Evolutionary conservation across 2,888 invertebrate species (phyloP).

Genomic region (Drosophila fungiperda): DNA sequence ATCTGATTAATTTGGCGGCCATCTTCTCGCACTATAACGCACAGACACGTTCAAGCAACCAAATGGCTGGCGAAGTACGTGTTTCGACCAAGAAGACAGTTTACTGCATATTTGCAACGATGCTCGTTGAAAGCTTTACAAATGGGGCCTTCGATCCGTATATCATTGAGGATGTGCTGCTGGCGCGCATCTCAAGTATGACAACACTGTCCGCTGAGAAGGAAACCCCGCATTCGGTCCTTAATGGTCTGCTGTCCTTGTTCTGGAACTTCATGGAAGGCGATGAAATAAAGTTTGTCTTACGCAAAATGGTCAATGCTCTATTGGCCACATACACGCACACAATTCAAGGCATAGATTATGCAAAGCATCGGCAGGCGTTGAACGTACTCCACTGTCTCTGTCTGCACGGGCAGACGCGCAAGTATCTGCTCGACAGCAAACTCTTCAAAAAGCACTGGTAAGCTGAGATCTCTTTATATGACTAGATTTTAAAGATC

Average conservation of each 20-base stretch:
- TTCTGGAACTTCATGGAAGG: conserved; percentile 84
- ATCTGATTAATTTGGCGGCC: conserved; percentile 81
- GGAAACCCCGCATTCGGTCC: conserved; percentile 76
- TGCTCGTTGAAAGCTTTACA: conserved; percentile 88
- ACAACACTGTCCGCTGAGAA: conserved; percentile 66
- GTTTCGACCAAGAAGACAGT: conserved; percentile 85
- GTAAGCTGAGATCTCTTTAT: conserved; percentile 62
- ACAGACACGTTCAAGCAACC: conserved; percentile 27
- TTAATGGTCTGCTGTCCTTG: conserved; percentile 81
- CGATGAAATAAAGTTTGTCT: conserved; percentile 82
- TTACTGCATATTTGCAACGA: conserved; percentile 86
- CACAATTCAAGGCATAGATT: conserved; percentile 82
- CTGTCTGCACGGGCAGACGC: conserved; percentile 86
- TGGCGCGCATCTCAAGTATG: conserved; percentile 85
- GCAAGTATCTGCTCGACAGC: conserved; percentile 86
- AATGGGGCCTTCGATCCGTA: conserved; percentile 88
- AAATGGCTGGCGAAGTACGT: conserved; percentile 29
- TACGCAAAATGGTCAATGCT: conserved; percentile 82
- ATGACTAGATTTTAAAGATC: background rate
- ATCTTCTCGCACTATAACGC: conserved; percentile 80
- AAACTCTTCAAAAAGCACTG: conserved; percentile 86
- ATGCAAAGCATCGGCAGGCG: conserved; percentile 85
- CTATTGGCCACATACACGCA: conserved; percentile 79
- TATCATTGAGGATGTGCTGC: conserved; percentile 89
- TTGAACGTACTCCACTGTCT: conserved; percentile 86